Evolutionary conservation across 2,888 invertebrate genomes (phyloP).

Genomic region (Andrena minutula): DNA sequence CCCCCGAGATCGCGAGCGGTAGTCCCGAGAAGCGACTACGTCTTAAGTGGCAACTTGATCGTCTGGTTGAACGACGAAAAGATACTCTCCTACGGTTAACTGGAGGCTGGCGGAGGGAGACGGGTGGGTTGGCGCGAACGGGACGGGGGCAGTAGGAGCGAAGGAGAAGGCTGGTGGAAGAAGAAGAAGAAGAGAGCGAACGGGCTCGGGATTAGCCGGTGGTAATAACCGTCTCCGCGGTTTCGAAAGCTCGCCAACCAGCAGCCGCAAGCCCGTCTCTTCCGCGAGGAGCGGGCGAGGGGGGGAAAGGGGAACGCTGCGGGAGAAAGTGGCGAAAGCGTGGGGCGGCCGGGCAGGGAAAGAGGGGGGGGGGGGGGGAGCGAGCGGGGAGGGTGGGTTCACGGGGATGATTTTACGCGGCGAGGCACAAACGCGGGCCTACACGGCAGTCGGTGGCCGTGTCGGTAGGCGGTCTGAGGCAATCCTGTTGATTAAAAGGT

Average conservation of each 20-base stretch:
- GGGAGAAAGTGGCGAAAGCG: slow-evolving; percentile 55
- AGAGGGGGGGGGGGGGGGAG: not conserved
- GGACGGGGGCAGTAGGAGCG: not conserved
- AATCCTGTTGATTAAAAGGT: slow-evolving; percentile 79
- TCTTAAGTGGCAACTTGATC: slow-evolving; percentile 64
- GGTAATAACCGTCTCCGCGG: slow-evolving; percentile 78
- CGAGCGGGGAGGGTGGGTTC: slow-evolving; percentile 54
- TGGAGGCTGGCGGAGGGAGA: slow-evolving; percentile 16
- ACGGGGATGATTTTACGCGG: slow-evolving; percentile 74
- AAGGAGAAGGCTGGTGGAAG: slow-evolving; percentile 32
- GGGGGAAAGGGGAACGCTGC: slow-evolving; percentile 32
- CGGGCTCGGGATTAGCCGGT: slow-evolving; percentile 77
- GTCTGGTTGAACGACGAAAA: slow-evolving; percentile 61
- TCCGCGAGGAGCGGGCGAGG: slow-evolving; percentile 29
- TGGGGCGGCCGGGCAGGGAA: not conserved
- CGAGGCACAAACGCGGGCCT: slow-evolving; percentile 67
- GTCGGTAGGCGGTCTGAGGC: slow-evolving; percentile 76
- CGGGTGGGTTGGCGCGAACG: not conserved
- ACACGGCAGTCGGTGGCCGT: slow-evolving; percentile 73
- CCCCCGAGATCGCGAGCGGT: slow-evolving; percentile 19
- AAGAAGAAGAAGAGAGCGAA: slow-evolving; percentile 69
- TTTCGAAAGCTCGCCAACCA: slow-evolving; percentile 73
- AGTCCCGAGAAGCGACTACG: slow-evolving; percentile 32
- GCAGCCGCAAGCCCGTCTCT: slow-evolving; percentile 69
- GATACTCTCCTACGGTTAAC: slow-evolving; percentile 64